Conservation (phyloP, 2,113 vertebrate genomes). For the Callipepla squamata region DNA sequence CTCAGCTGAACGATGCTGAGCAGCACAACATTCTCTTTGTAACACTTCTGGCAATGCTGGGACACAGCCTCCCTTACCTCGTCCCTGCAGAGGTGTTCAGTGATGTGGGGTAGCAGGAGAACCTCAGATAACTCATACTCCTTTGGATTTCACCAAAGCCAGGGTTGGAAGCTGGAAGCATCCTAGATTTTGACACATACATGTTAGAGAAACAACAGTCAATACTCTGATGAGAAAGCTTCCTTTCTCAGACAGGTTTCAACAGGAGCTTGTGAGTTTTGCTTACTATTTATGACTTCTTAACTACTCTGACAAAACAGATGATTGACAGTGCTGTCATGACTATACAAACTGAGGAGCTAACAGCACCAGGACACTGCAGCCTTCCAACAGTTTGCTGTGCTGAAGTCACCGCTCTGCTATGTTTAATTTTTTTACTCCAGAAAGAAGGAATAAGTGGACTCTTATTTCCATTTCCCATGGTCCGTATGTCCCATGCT, state of each 20-base stretch:
- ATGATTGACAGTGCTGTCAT: background rate
- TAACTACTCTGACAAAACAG: background rate
- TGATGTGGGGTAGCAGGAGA: background rate
- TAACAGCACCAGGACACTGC: background rate
- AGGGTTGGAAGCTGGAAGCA: background rate
- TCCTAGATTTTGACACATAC: background rate
- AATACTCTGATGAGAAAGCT: background rate
- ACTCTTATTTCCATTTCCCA: background rate
- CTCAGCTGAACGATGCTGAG: background rate
- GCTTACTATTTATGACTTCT: background rate
- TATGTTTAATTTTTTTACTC: background rate
- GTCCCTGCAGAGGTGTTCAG: background rate
- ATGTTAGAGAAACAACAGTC: background rate
- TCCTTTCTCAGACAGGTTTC: background rate
- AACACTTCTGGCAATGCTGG: background rate
- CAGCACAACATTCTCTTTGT: background rate
- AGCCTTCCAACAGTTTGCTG: background rate
- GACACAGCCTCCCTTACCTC: background rate
- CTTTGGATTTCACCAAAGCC: background rate
- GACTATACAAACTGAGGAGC: background rate
- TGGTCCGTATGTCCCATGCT: background rate
- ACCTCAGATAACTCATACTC: background rate
- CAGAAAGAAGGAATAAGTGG: background rate
- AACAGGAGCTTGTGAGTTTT: background rate
- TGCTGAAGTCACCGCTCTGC: fast-evolving